These are phyloP conservation scores for Notarius lentiginosus DNA, from an alignment of 2,113 vertebrate genomes.

Conservation along the genomic window DNA sequence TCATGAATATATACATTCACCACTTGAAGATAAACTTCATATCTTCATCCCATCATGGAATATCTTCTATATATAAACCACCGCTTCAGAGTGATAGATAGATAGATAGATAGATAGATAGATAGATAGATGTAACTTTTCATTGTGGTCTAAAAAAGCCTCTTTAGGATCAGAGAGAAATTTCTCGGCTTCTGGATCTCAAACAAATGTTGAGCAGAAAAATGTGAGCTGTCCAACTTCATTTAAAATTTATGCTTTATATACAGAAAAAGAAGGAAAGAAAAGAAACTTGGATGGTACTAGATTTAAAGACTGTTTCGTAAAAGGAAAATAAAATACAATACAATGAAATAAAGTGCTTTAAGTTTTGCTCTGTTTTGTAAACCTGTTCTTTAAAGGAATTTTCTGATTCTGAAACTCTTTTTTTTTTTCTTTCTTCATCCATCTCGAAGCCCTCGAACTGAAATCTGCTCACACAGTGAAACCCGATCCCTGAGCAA, in stretches of 20 bases:
- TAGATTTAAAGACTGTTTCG: not conserved
- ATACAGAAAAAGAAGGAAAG: not conserved
- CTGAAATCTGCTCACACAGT: not conserved
- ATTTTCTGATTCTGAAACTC: not conserved
- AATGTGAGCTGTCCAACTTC: not conserved
- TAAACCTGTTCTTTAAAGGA: not conserved
- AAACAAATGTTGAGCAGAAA: not conserved
- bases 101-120: not conserved
- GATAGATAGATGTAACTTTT: not conserved
- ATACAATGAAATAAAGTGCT: not conserved
- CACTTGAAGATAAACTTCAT: too few species aligned
- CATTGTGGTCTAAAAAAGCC: not conserved
- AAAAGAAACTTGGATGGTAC: not conserved
- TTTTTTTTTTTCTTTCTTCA: not conserved
- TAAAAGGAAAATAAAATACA: not conserved
- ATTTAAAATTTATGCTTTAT: not conserved
- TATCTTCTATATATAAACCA: too few species aligned
- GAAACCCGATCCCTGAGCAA: not conserved
- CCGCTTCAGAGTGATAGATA: not conserved
- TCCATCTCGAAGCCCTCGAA: not conserved
- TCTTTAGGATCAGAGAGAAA: not conserved
- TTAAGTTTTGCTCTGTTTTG: not conserved
- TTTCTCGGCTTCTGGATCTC: not conserved
- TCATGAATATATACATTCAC: too few species aligned
- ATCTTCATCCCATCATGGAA: too few species aligned